Conservation (phyloP, 37 sponge, comb jelly and placozoan species). For the Diacarnus erythraeanus region DNA sequence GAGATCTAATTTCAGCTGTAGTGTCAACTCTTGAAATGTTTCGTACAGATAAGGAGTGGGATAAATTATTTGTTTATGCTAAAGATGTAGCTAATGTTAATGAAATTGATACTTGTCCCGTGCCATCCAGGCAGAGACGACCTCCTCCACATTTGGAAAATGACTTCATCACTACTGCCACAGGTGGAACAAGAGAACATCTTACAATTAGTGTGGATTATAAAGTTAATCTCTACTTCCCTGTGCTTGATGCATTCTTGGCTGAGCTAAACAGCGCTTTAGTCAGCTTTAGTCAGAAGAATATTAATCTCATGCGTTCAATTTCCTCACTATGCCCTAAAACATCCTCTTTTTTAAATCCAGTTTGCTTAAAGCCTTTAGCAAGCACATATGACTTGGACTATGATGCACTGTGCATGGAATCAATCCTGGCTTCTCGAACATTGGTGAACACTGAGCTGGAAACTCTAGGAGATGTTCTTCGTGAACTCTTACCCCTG, state of each 20-base stretch:
- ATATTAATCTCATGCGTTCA: background rate
- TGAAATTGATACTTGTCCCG: background rate
- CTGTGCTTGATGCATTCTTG: background rate
- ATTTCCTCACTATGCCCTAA: too few species aligned
- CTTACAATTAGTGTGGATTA: background rate
- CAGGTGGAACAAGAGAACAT: background rate
- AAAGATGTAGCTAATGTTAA: conserved; percentile 21
- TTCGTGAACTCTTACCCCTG: background rate
- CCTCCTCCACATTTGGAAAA: conserved; percentile 12
- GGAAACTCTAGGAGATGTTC: background rate
- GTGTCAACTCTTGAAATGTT: conserved; percentile 14
- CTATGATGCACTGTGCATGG: background rate
- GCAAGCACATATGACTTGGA: background rate
- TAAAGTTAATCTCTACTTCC: background rate
- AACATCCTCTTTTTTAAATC: background rate
- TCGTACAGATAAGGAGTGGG: conserved; percentile 29
- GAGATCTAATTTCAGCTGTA: conserved; percentile 14
- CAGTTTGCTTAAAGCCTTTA: background rate
- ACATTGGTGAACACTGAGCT: background rate
- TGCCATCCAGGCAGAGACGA: conserved; percentile 8
- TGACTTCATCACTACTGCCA: too few species aligned
- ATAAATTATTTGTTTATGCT: conserved; percentile 14
- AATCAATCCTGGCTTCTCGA: background rate
- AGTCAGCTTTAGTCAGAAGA: background rate
- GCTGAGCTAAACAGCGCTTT: background rate